phyloP scores from a whole-genome alignment of 2,888 invertebrate genomes.

The Synanthedon vespiformis region DNA sequence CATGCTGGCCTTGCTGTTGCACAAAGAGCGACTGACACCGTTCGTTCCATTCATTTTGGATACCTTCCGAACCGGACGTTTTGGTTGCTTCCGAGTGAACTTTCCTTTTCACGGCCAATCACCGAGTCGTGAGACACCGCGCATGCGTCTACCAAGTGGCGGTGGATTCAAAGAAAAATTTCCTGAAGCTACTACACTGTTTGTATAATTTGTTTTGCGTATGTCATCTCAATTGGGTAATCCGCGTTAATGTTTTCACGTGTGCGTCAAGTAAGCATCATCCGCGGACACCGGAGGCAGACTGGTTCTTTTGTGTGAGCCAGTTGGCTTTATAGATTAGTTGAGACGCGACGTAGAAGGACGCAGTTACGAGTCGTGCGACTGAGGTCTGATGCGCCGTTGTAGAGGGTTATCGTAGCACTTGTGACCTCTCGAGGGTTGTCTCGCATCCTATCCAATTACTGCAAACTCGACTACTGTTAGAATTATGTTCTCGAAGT shows the following conservation, averaged over 20 bases:
- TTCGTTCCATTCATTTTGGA: slow-evolving; percentile 47
- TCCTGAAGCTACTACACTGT: background rate
- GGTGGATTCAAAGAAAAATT: slow-evolving; percentile 33
- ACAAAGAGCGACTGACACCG: slow-evolving; percentile 48
- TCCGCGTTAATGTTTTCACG: slow-evolving; percentile 22
- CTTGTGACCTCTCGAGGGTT: slow-evolving; percentile 33
- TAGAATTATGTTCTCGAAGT: background rate
- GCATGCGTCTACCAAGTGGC: slow-evolving; percentile 48
- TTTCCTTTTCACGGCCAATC: slow-evolving; percentile 48
- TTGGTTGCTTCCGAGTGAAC: slow-evolving; percentile 27
- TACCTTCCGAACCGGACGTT: slow-evolving; percentile 18
- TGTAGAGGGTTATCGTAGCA: slow-evolving; percentile 43
- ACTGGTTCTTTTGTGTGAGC: slow-evolving; percentile 55
- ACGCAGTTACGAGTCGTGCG: slow-evolving; percentile 37
- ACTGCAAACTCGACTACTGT: background rate
- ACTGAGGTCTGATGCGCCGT: slow-evolving; percentile 36
- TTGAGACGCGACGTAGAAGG: slow-evolving; percentile 43
- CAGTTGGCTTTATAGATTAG: slow-evolving; percentile 59
- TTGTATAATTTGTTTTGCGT: slow-evolving; percentile 6
- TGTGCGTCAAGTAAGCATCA: slow-evolving; percentile 44
- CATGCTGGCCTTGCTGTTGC: slow-evolving; percentile 78
- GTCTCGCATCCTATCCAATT: slow-evolving; percentile 14
- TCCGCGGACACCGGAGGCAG: slow-evolving; percentile 50
- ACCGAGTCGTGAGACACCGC: slow-evolving; percentile 29
- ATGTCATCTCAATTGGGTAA: slow-evolving; percentile 35